These are phyloP conservation scores for Calameuta filiformis DNA, from an alignment of 2,888 invertebrate species.

Conservation along the genomic window DNA sequence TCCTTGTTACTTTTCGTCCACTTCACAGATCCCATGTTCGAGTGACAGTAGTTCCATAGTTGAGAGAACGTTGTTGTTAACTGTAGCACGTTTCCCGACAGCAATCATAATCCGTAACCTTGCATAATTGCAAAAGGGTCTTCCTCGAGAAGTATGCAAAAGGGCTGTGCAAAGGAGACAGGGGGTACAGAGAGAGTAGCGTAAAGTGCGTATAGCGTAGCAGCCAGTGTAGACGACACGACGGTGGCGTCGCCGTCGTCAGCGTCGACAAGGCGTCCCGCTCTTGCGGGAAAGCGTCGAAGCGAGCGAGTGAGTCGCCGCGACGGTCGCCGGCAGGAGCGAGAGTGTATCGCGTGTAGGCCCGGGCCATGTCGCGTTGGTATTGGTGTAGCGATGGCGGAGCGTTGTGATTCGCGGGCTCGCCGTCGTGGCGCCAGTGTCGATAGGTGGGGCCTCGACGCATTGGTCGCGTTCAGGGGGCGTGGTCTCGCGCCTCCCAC, in stretches of 20 bases:
- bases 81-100: not conserved
- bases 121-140: not conserved
- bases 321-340: conserved; percentile 29
- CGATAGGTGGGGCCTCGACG: conserved; percentile 50
- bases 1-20: not conserved
- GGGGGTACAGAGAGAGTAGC: conserved; percentile 7
- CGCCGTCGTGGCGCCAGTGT: conserved; percentile 42
- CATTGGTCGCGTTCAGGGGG: conserved; percentile 57
- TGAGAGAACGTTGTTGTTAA: not conserved
- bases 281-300: conserved; percentile 22
- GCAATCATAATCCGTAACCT: not conserved
- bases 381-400: conserved; percentile 65
- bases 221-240: conserved; percentile 23
- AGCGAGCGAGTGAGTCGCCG: conserved; percentile 58
- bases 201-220: not conserved
- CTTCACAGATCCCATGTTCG: not conserved
- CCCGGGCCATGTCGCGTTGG: conserved; percentile 39
- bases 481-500: conserved; percentile 69
- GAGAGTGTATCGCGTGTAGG: conserved; percentile 40
- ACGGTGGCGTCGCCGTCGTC: conserved; percentile 40
- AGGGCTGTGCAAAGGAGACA: not conserved
- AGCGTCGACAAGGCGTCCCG: conserved; percentile 34
- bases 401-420: conserved; percentile 47
- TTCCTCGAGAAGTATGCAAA: conserved; percentile 6
- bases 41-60: not conserved